Percentiles rank a stretch among this genome's conserved stretches.
Evolutionary conservation across 2,113 vertebrate species (phyloP).

Genomic region (Rattus norvegicus): GRCr8 NC_086023.1:116987501-116988000

Average conservation of each 20-base stretch:
- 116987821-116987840: not conserved
- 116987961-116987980: constrained; percentile 2
- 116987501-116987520: not conserved
- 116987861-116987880: not conserved
- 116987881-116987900: not conserved
- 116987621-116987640: not conserved
- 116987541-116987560: not conserved
- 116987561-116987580: not conserved
- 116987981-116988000: not conserved
- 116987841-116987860: not conserved
- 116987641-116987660: not conserved
- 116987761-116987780: not conserved
- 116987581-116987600: not conserved
- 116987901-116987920: not conserved
- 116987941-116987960: not conserved
- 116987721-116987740: not conserved
- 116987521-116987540: not conserved
- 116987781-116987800: not conserved
- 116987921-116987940: not conserved
- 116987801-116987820: not conserved
- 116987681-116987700: not conserved
- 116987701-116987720: not conserved
- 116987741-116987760: not conserved
- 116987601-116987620: not conserved
- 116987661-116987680: not conserved